Percentiles rank a stretch among this genome's conserved stretches.
These are phyloP conservation scores for Brassicogethes aeneus DNA, from an alignment of 2,888 invertebrate genomes.

Conservation along the genomic window DNA sequence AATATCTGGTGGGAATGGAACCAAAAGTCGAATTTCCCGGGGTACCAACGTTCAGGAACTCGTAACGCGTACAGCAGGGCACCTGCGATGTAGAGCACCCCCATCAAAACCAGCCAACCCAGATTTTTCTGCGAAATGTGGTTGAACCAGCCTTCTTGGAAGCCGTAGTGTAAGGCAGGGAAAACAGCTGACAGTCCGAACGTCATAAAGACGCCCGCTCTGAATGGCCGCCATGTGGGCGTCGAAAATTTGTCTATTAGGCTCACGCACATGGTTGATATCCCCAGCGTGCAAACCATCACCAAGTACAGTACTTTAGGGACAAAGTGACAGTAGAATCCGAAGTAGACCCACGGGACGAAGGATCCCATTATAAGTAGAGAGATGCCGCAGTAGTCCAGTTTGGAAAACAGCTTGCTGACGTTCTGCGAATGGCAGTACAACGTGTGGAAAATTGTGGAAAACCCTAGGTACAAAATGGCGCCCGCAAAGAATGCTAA, in stretches of 20 bases:
- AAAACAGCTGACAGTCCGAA: constrained; percentile 90
- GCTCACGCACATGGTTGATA: constrained; percentile 75
- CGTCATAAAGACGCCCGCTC: constrained; percentile 88
- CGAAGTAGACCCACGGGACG: constrained; percentile 96
- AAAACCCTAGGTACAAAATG: constrained; percentile 86
- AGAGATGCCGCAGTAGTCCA: constrained; percentile 97
- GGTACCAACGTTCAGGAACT: constrained; percentile 92
- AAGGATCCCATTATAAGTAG: constrained; percentile 93
- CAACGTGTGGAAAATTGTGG: constrained; percentile 91
- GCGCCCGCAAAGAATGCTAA: constrained; percentile 90
- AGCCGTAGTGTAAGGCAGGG: constrained; percentile 86
- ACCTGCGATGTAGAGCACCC: constrained; percentile 78
- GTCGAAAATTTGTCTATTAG: constrained; percentile 92
- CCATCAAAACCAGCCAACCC: constrained; percentile 15
- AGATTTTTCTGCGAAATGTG: constrained; percentile 87
- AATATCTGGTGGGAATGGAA: constrained; percentile 98
- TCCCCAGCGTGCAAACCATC: constrained; percentile 80
- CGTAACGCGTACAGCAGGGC: constrained; percentile 87
- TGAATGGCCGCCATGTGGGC: constrained; percentile 73
- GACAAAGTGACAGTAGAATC: constrained; percentile 91
- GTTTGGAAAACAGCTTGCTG: constrained; percentile 89
- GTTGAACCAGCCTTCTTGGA: constrained; percentile 85
- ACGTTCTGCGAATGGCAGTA: constrained; percentile 93
- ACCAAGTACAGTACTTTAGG: constrained; percentile 77
- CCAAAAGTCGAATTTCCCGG: constrained; percentile 90